Conservation (phyloP, 2,113 vertebrate genomes). For the Cheirogaleus medius region DNA sequence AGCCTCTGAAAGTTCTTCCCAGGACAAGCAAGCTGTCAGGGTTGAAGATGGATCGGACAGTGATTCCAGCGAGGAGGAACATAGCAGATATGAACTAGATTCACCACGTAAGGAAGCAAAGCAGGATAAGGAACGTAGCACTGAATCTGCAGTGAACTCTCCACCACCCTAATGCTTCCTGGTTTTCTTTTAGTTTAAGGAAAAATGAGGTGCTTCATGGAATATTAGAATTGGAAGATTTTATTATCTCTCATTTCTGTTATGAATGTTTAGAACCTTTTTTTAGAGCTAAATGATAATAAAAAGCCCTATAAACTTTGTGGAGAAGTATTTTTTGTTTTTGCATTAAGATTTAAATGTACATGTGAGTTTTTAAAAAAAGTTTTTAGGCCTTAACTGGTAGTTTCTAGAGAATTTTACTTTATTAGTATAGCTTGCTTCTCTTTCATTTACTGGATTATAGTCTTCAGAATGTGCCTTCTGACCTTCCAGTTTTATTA, state of each 20-base stretch:
- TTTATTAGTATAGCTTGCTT: neutral
- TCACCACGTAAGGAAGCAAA: neutral
- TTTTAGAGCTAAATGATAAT: neutral
- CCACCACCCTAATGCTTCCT: neutral
- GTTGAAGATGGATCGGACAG: slow-evolving; percentile 61
- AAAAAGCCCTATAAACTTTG: neutral
- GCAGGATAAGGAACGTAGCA: neutral
- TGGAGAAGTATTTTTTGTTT: slow-evolving; percentile 17
- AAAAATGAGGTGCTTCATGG: neutral
- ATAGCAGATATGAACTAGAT: neutral
- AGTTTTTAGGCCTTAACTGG: neutral
- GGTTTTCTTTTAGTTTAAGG: neutral
- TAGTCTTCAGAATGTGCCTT: slow-evolving; percentile 49
- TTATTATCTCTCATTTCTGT: slow-evolving; percentile 11
- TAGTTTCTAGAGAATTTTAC: slow-evolving; percentile 7
- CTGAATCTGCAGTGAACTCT: neutral
- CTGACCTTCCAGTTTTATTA: neutral
- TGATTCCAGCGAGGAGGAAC: slow-evolving; percentile 63
- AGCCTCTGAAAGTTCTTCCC: slow-evolving; percentile 37
- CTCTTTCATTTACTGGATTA: neutral
- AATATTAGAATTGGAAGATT: neutral
- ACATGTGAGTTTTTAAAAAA: neutral
- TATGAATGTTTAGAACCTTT: neutral
- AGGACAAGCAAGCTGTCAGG: slow-evolving; percentile 42
- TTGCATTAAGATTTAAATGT: neutral